Percentiles rank a stretch among this genome's conserved stretches.
Conservation (phyloP, 2,888 invertebrate genomes). For the Agonopterix alstromeriana region DNA sequence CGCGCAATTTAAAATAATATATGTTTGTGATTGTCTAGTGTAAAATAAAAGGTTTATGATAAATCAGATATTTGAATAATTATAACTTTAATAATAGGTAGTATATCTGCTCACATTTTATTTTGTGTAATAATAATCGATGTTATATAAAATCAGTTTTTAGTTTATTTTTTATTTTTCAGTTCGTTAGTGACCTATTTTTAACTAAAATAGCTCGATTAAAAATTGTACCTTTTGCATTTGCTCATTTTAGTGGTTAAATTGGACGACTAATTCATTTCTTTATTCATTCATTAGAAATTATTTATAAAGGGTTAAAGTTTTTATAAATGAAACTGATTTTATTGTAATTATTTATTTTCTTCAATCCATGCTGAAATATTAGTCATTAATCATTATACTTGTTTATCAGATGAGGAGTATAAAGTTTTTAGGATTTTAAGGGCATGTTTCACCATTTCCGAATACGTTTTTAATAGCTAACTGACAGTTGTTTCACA, state of each 20-base stretch:
- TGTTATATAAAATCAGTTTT: conserved; percentile 37
- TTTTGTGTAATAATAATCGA: conserved; percentile 9
- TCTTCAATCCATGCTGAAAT: too few species aligned
- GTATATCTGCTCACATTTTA: conserved; percentile 3
- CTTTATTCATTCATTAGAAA: background rate
- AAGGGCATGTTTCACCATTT: too few species aligned
- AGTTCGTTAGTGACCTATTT: conserved; percentile 8
- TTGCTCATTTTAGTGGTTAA: conserved; percentile 42
- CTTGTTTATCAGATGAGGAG: too few species aligned
- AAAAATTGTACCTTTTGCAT: conserved; percentile 52
- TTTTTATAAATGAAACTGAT: background rate
- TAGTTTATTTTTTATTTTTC: conserved; percentile 18
- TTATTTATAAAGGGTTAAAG: too few species aligned
- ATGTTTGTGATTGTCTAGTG: conserved; percentile 15
- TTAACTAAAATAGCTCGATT: conserved; percentile 28
- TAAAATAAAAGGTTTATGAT: conserved; percentile 8
- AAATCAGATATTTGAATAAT: conserved; percentile 7
- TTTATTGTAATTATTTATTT: background rate
- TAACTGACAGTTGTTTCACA: too few species aligned
- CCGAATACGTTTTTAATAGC: too few species aligned
- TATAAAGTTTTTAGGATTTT: too few species aligned
- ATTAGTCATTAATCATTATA: too few species aligned
- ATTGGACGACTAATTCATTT: conserved; percentile 4
- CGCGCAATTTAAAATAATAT: conserved; percentile 25
- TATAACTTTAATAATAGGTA: background rate